A percentile compares a stretch with the other conserved stretches of the same genome.
Conservation (phyloP, 2,797 vertebrate genomes). For the Onychomys leucogaster region DNA sequence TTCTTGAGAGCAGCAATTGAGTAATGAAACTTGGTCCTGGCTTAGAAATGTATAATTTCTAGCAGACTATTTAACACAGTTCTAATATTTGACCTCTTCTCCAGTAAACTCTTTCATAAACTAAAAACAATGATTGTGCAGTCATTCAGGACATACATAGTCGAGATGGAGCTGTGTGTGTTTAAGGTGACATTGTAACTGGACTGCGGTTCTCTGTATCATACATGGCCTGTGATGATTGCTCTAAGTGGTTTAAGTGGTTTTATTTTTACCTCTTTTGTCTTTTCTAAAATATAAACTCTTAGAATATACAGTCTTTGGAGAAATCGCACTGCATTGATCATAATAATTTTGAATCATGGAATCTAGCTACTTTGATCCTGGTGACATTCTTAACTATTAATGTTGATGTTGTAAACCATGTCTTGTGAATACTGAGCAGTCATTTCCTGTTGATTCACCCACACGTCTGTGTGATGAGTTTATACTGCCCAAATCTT, state of each 20-base stretch:
- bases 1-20: conserved; percentile 87
- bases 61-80: conserved; percentile 72
- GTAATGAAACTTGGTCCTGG: conserved; percentile 82
- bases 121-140: conserved; percentile 45
- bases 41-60: conserved; percentile 82
- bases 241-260: conserved; percentile 8
- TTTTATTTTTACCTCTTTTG: conserved; percentile 53
- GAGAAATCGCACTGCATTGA: conserved; percentile 21
- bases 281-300: conserved; percentile 6
- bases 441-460: background rate
- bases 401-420: background rate
- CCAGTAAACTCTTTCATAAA: conserved; percentile 55
- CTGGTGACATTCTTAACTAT: conserved; percentile 19
- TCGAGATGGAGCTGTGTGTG: conserved; percentile 57
- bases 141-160: conserved; percentile 54
- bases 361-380: background rate
- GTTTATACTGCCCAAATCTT: background rate
- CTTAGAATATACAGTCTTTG: conserved; percentile 61
- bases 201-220: conserved; percentile 3
- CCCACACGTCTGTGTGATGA: background rate
- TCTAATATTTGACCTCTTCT: conserved; percentile 78
- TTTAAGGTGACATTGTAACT: background rate
- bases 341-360: conserved; percentile 51
- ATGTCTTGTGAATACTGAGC: background rate
- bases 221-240: background rate